These are phyloP conservation scores for Lithophane leautieri DNA, from an alignment of 2,888 invertebrate species.

Conservation along the genomic window DNA sequence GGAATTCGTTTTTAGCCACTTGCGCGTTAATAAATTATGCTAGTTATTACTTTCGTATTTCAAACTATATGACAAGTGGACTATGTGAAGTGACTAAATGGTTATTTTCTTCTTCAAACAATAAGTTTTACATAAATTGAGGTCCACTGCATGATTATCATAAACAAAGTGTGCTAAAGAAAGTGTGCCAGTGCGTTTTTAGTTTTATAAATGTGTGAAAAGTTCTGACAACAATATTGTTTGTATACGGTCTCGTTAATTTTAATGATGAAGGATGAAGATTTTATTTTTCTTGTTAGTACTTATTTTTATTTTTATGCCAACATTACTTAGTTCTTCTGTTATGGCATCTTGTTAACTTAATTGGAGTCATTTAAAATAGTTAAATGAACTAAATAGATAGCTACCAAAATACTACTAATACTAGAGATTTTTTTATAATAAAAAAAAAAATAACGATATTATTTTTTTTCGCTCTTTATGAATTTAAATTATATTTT, in stretches of 20 bases:
- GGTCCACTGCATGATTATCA: neutral
- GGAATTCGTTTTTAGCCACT: too few species aligned
- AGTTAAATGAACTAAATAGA: neutral
- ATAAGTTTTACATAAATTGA: neutral
- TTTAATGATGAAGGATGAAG: conserved; percentile 1
- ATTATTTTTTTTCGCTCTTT: neutral
- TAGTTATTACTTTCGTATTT: too few species aligned
- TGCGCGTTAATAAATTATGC: too few species aligned
- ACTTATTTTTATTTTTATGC: neutral
- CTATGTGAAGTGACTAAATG: neutral
- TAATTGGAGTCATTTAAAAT: neutral
- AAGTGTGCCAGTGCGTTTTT: conserved; percentile 26
- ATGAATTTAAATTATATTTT: neutral
- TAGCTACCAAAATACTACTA: neutral
- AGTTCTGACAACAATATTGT: conserved; percentile 2
- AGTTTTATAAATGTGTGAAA: conserved; percentile 4
- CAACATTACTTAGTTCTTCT: neutral
- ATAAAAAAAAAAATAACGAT: neutral
- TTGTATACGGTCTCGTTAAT: conserved; percentile 3
- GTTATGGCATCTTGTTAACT: neutral
- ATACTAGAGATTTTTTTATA: neutral
- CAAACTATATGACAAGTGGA: too few species aligned
- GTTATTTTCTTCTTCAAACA: neutral
- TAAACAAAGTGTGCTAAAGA: conserved; percentile 18
- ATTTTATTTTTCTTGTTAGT: neutral